Evolutionary conservation across 2,797 vertebrate genomes (phyloP).

Genomic region (Tangara arthus): DNA sequence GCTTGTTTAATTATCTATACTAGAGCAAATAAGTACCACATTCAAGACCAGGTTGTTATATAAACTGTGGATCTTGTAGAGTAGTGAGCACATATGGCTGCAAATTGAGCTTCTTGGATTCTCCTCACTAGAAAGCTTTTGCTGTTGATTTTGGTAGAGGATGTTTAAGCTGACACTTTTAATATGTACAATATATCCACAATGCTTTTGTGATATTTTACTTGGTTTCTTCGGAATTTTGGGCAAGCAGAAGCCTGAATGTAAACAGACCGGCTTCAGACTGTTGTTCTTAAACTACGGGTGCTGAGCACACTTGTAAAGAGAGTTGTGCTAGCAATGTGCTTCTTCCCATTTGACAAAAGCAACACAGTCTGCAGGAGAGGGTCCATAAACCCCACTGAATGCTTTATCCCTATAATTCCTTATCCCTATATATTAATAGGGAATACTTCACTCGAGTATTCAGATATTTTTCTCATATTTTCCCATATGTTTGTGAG

Average conservation of each 20-base stretch:
- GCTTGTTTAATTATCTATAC: not conserved
- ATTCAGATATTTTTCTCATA: not conserved
- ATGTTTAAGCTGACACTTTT: not conserved
- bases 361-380: fast-evolving
- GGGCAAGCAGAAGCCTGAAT: not conserved
- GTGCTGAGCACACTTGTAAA: not conserved
- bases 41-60: not conserved
- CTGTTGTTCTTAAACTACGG: not conserved
- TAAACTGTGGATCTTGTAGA: not conserved
- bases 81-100: not conserved
- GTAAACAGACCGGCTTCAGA: not conserved
- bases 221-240: not conserved
- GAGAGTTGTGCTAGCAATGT: not conserved
- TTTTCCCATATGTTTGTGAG: not conserved
- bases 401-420: not conserved
- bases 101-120: not conserved
- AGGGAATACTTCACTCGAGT: not conserved
- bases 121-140: not conserved
- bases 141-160: not conserved
- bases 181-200: fast-evolving
- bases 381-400: fast-evolving
- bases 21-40: not conserved
- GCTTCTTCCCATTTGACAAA: not conserved
- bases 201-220: not conserved
- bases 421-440: not conserved